Evolutionary conservation across 2,888 invertebrate genomes (phyloP).

Genomic region (Apodemia hepburni): DNA sequence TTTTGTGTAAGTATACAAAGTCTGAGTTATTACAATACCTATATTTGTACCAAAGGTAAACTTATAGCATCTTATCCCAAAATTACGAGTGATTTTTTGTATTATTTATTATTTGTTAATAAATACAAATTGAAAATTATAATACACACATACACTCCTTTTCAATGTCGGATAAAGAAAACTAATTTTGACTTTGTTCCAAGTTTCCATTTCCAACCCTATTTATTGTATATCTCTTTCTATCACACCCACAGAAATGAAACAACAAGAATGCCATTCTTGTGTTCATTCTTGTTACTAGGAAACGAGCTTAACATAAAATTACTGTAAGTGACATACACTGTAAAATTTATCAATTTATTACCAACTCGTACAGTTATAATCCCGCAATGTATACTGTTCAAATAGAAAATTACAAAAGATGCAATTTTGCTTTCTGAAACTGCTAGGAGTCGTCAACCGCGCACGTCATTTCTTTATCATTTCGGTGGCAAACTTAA

Average conservation of each 20-base stretch:
- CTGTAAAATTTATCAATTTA: not conserved
- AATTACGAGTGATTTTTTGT: not conserved
- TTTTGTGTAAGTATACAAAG: too few species aligned
- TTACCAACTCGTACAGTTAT: too few species aligned
- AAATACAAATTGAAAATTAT: not conserved
- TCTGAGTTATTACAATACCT: too few species aligned
- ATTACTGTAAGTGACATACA: not conserved
- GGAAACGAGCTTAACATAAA: not conserved
- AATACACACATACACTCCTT: not conserved
- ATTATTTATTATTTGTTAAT: not conserved
- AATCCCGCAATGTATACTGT: constrained; percentile 40
- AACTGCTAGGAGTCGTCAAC: constrained; percentile 33
- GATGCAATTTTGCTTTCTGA: not conserved
- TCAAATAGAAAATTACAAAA: not conserved
- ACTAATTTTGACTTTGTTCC: constrained; percentile 1
- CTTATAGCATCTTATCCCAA: too few species aligned
- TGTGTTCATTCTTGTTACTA: not conserved
- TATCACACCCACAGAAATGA: not conserved
- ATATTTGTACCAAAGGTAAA: too few species aligned
- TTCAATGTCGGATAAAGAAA: not conserved
- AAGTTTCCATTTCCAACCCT: not conserved
- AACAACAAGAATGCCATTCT: constrained; percentile 15
- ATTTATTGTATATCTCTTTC: constrained; percentile 2
- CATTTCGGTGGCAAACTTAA: constrained; percentile 79
- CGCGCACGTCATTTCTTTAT: constrained; percentile 74